Conservation (phyloP, 30 jellyfish, hydroid and myxozoan genomes). For the Aurelia sp. region DNA sequence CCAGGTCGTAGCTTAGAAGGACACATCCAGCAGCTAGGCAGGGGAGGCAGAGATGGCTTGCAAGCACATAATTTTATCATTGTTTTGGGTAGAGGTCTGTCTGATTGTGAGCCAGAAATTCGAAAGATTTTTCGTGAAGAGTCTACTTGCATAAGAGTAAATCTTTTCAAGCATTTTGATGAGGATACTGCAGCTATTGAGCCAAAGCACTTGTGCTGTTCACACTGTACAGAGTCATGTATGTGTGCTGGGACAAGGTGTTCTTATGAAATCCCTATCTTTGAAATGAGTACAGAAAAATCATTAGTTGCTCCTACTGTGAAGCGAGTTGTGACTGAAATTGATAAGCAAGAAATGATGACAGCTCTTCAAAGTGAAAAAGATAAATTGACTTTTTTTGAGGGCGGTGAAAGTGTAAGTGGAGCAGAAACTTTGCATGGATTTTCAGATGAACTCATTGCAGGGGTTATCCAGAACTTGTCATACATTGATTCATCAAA, state of each 20-base stretch:
- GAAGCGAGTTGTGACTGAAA: conserved; percentile 3
- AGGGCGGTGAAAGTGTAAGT: conserved; percentile 14
- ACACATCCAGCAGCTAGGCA: conserved; percentile 3
- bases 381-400: conserved; percentile 10
- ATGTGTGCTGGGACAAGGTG: too few species aligned
- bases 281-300: too few species aligned
- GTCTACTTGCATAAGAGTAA: not conserved
- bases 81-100: conserved; percentile 5
- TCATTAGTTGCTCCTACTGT: not conserved
- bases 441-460: conserved; percentile 2
- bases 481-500: too few species aligned
- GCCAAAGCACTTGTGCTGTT: too few species aligned
- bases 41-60: conserved; percentile 14
- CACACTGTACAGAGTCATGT: too few species aligned
- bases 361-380: conserved; percentile 11
- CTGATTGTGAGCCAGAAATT: conserved; percentile 13
- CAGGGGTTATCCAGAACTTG: not conserved
- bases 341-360: conserved; percentile 9
- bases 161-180: too few species aligned
- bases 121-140: not conserved
- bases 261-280: too few species aligned
- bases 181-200: too few species aligned
- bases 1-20: conserved; percentile 19
- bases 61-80: conserved; percentile 11
- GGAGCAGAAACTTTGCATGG: conserved; percentile 9